These are phyloP conservation scores for Choloepus hoffmanni DNA, from an alignment of 2,113 vertebrate genomes.

Conservation along the genomic window DNA sequence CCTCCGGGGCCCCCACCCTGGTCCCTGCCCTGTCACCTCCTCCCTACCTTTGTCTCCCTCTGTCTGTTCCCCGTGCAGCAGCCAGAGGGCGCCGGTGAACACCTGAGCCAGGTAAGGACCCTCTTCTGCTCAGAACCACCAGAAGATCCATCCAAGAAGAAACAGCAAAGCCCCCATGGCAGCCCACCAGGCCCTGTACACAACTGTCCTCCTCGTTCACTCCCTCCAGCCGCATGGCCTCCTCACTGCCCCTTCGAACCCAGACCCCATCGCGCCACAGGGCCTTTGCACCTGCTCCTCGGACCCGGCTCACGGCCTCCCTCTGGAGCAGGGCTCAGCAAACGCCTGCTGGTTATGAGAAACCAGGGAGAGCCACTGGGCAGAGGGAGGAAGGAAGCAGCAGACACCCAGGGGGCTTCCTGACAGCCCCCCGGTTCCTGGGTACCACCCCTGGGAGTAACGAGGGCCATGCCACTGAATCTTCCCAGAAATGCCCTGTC, in stretches of 20 bases:
- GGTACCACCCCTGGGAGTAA: not conserved
- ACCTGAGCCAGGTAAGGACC: not conserved
- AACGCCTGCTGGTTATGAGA: not conserved
- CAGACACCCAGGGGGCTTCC: not conserved
- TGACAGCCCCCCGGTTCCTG: not conserved
- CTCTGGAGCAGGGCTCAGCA: not conserved
- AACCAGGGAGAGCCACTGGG: not conserved
- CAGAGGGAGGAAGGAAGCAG: not conserved
- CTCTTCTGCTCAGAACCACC: not conserved
- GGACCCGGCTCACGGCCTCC: not conserved
- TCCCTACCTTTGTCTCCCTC: not conserved
- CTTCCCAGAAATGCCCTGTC: no score
- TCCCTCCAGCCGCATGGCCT: not conserved
- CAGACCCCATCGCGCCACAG: not conserved
- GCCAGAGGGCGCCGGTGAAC: not conserved
- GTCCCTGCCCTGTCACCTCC: not conserved
- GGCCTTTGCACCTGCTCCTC: not conserved
- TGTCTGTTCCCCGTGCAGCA: not conserved
- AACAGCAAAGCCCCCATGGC: not conserved
- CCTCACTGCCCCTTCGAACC: not conserved
- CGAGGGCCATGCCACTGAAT: not conserved
- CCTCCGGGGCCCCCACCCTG: fast-evolving
- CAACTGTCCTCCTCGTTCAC: not conserved
- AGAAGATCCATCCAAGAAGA: not conserved
- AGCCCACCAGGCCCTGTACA: not conserved